Conservation (phyloP, 2,797 vertebrate species). For the Varecia variegata region DNA sequence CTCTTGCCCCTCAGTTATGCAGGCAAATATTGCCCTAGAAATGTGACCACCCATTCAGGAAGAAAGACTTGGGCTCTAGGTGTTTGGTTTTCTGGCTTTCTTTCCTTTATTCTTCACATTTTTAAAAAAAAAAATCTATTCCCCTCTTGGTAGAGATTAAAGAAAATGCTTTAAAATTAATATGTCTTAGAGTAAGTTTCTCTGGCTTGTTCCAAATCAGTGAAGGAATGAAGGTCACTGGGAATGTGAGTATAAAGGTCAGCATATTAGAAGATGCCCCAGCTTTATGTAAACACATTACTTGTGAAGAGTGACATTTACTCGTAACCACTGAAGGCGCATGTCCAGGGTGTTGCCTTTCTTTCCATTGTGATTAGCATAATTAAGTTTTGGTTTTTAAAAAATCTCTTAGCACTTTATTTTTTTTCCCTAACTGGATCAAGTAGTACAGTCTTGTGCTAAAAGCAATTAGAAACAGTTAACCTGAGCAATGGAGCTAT, state of each 20-base stretch:
- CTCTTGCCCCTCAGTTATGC: no score
- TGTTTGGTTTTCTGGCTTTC: neutral
- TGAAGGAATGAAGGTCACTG: neutral
- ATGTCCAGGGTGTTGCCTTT: neutral
- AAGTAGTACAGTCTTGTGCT: neutral
- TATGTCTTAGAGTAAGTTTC: neutral
- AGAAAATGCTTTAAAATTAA: conserved; percentile 4
- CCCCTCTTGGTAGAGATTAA: neutral
- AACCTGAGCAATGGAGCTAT: neutral
- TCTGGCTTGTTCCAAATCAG: neutral
- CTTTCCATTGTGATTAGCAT: neutral
- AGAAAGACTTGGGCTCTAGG: neutral
- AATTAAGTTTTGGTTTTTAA: neutral
- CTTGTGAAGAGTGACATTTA: neutral
- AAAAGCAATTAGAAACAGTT: neutral
- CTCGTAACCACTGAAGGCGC: neutral
- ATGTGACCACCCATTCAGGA: neutral
- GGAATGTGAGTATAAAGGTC: neutral
- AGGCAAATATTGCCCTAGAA: neutral
- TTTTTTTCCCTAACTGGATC: neutral
- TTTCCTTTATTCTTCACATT: conserved; percentile 15
- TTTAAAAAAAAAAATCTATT: neutral
- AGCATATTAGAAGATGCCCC: neutral
- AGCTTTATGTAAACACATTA: neutral
- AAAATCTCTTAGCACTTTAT: neutral